Evolutionary conservation across 2,113 vertebrate species (phyloP).

Genomic region (Daboia siamensis): DNA sequence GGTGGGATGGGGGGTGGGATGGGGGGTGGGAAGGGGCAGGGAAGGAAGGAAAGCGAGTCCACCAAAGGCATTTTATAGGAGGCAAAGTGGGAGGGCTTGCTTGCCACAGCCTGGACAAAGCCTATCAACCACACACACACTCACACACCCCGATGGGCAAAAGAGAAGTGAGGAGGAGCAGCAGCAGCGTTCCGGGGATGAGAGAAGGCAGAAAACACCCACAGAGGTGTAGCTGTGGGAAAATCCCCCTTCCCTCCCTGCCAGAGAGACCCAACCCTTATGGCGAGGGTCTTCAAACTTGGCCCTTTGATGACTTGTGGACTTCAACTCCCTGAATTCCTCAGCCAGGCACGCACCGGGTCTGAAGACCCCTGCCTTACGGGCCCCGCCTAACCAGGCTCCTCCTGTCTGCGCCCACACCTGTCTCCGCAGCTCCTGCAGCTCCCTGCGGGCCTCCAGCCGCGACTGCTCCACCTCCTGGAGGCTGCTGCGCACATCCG

Average conservation of each 20-base stretch:
- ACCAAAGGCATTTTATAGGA: not conserved
- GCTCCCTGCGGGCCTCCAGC: slow-evolving; percentile 85
- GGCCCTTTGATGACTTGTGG: no score
- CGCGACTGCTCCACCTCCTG: slow-evolving; percentile 83
- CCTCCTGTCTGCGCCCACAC: slow-evolving; percentile 50
- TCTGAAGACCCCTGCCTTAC: no score
- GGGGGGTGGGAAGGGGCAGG: no score
- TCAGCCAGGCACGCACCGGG: no score
- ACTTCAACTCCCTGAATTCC: no score
- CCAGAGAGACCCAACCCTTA: not conserved
- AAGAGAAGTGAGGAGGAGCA: no score
- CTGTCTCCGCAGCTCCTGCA: slow-evolving; percentile 92
- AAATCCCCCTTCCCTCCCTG: not conserved
- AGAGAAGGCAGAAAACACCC: not conserved
- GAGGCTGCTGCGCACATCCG: slow-evolving; percentile 79
- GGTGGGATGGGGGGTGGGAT: accelerated
- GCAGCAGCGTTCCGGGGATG: accelerated
- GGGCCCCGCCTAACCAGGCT: accelerated
- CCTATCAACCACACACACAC: not conserved
- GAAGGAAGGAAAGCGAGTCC: not conserved
- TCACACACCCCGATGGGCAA: no score
- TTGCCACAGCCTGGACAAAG: no score
- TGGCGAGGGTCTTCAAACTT: no score
- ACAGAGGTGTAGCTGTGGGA: not conserved
- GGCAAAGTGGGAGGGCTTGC: not conserved